Conservation (phyloP, 2,888 invertebrate genomes). For the Bugula neritina region DNA sequence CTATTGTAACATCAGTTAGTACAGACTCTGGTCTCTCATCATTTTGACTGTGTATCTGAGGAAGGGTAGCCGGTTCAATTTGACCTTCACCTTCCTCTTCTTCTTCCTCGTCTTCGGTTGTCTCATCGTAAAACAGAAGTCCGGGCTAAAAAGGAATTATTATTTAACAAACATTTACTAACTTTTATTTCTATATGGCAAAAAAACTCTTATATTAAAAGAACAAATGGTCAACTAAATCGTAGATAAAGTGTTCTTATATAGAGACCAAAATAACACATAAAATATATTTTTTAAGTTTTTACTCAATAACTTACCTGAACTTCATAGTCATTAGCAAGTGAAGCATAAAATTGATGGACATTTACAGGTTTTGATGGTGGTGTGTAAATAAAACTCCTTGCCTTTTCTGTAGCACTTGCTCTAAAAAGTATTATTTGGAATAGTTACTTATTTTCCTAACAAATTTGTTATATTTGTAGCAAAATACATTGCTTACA, state of each 20-base stretch:
- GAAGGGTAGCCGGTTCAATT: not conserved
- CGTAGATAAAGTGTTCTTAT: too few relatives aligned
- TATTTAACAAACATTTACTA: too few relatives aligned
- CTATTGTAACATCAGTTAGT: conserved; percentile 12
- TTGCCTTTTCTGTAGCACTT: conserved; percentile 13
- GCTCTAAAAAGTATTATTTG: not conserved
- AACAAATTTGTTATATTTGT: too few relatives aligned
- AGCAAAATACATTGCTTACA: too few relatives aligned
- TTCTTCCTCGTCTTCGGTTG: conserved; percentile 31
- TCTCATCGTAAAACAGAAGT: conserved; percentile 26
- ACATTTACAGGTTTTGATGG: conserved; percentile 35
- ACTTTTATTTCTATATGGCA: too few relatives aligned
- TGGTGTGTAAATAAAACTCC: conserved; percentile 23
- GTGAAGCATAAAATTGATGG: conserved; percentile 42
- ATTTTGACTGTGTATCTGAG: not conserved
- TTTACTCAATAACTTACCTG: too few relatives aligned
- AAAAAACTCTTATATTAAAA: too few relatives aligned
- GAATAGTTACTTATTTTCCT: not conserved
- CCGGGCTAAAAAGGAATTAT: conserved; percentile 28
- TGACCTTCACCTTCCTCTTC: conserved; percentile 32
- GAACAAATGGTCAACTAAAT: too few relatives aligned
- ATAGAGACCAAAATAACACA: too few relatives aligned
- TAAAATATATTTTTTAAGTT: too few relatives aligned
- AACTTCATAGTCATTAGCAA: conserved; percentile 39
- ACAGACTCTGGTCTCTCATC: conserved; percentile 24